These are phyloP conservation scores for Conus canariensis DNA, from an alignment of 2,888 invertebrate species.

Conservation along the genomic window DNA sequence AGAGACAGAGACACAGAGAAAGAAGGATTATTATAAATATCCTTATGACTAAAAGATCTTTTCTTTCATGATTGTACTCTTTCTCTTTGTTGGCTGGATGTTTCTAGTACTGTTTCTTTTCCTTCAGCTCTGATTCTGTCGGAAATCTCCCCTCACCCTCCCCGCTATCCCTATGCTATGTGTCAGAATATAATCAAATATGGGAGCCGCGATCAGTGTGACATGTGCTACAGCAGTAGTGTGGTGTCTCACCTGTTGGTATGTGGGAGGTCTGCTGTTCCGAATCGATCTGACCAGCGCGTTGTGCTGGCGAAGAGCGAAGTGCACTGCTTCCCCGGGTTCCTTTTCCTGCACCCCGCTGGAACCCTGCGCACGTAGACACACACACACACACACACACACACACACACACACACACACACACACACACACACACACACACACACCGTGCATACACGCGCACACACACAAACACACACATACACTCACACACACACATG, in stretches of 20 bases:
- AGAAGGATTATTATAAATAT: too few species aligned
- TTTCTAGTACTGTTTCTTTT: too few species aligned
- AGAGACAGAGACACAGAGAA: too few species aligned
- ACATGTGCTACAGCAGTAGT: not conserved
- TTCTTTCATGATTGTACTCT: too few species aligned
- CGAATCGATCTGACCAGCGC: constrained; percentile 38
- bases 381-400: constrained; percentile 30
- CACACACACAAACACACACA: too few species aligned
- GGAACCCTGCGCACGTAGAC: not conserved
- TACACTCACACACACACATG: too few species aligned
- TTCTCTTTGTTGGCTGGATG: too few species aligned
- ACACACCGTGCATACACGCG: not conserved
- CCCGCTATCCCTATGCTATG: too few species aligned
- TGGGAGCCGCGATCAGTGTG: not conserved
- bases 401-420: constrained; percentile 31
- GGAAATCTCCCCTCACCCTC: too few species aligned
- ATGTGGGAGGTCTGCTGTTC: constrained; percentile 32
- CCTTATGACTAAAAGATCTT: too few species aligned
- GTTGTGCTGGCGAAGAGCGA: constrained; percentile 37
- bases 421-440: constrained; percentile 31
- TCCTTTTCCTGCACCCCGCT: constrained; percentile 11
- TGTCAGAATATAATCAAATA: not conserved
- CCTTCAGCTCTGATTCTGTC: too few species aligned
- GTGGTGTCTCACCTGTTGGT: constrained; percentile 15
- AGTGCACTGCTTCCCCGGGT: constrained; percentile 22